These are phyloP conservation scores for Drosophila suzukii DNA, from an alignment of 1,140 invertebrate genomes.

Conservation along the genomic window DNA sequence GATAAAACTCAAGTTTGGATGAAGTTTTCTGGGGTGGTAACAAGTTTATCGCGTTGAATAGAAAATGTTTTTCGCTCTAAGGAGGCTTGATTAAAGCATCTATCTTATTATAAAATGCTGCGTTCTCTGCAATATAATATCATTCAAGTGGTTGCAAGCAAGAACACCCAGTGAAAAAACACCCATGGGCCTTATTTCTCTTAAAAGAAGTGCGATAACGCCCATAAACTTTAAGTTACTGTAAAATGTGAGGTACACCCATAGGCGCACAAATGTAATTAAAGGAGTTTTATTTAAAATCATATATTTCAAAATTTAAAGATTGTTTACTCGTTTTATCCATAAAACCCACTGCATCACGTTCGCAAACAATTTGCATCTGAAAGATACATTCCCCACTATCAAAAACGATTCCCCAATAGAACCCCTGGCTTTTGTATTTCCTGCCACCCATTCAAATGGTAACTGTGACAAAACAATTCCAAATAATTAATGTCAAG, in stretches of 20 bases:
- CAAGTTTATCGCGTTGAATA: constrained; percentile 45
- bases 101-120: constrained; percentile 7
- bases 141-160: no score
- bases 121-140: not conserved
- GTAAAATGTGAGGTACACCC: no score
- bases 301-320: no score
- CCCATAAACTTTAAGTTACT: no score
- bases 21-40: constrained; percentile 36
- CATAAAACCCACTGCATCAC: no score
- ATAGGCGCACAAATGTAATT: no score
- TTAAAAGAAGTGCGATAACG: no score
- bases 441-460: constrained; percentile 31
- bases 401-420: not conserved
- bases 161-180: no score
- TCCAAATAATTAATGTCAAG: constrained; percentile 76
- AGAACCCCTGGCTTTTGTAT: not conserved
- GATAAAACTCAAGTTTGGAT: constrained; percentile 40
- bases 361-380: no score
- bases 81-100: not conserved
- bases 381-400: not conserved
- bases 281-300: no score
- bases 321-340: no score
- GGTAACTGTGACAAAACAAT: constrained; percentile 70
- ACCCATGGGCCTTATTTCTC: no score
- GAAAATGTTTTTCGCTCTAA: constrained; percentile 24